These are phyloP conservation scores for Theonella swinhoei DNA, from an alignment of 37 sponge, comb jelly and placozoan genomes.

Conservation along the genomic window DNA sequence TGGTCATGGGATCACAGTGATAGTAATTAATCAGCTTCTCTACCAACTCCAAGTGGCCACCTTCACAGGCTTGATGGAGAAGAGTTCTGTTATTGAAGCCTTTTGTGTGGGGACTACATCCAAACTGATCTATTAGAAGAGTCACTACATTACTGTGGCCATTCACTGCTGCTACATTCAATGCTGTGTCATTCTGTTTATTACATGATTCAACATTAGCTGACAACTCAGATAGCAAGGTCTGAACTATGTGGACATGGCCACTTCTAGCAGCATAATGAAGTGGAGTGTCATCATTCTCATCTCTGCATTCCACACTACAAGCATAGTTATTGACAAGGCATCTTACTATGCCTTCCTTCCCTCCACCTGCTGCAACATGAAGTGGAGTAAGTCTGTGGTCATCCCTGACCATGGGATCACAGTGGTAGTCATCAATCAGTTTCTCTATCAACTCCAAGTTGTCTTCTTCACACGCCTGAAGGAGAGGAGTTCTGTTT, in stretches of 20 bases:
- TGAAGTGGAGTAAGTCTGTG: slow-evolving; percentile 12
- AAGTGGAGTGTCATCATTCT: slow-evolving; percentile 5
- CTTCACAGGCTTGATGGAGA: too few species aligned
- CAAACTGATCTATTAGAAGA: too few species aligned
- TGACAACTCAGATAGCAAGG: too few species aligned
- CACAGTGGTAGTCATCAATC: slow-evolving; percentile 6
- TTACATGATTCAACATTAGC: too few species aligned
- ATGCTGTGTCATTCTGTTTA: not conserved
- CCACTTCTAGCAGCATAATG: slow-evolving; percentile 18
- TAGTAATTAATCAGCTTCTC: not conserved
- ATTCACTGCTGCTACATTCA: not conserved
- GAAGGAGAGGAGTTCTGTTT: too few species aligned
- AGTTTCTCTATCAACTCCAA: too few species aligned
- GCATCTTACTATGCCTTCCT: not conserved
- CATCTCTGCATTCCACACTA: not conserved
- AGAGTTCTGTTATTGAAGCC: too few species aligned
- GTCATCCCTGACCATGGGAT: slow-evolving; percentile 5
- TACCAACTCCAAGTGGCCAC: too few species aligned
- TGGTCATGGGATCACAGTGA: slow-evolving; percentile 8
- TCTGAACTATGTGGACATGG: too few species aligned
- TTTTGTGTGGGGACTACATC: too few species aligned
- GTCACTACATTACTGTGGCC: not conserved
- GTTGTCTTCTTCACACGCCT: too few species aligned
- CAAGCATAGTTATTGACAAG: slow-evolving; percentile 1
- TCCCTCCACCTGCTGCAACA: not conserved